Conservation (phyloP, 2,888 invertebrate species). For the Pseudeuparius sepicola region DNA sequence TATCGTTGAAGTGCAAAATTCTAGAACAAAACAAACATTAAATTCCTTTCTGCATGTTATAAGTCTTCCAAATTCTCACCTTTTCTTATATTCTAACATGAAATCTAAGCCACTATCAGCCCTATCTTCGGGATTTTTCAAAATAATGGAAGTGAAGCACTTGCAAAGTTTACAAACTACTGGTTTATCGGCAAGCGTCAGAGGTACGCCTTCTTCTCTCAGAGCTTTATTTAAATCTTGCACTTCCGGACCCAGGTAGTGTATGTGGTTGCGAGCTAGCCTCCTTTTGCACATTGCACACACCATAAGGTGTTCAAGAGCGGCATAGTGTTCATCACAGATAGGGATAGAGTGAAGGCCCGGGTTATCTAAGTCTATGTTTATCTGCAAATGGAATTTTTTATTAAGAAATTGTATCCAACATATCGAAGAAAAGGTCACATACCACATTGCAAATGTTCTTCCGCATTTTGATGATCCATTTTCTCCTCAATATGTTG, state of each 20-base stretch:
- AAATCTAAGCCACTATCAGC: constrained; percentile 43
- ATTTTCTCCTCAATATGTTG: constrained; percentile 60
- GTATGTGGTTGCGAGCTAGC: constrained; percentile 66
- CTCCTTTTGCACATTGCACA: constrained; percentile 70
- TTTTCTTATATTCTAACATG: constrained; percentile 51
- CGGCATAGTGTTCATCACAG: constrained; percentile 59
- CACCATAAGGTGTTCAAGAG: constrained; percentile 61
- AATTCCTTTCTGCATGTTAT: not conserved
- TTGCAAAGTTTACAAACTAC: constrained; percentile 76
- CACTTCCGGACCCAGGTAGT: constrained; percentile 54
- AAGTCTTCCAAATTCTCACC: constrained; percentile 39
- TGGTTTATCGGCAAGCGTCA: constrained; percentile 55
- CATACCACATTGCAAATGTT: constrained; percentile 54
- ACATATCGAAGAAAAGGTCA: constrained; percentile 12
- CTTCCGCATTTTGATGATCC: constrained; percentile 59
- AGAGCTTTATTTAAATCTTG: constrained; percentile 43
- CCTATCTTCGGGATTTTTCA: constrained; percentile 49
- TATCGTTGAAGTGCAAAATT: constrained; percentile 64
- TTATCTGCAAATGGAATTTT: constrained; percentile 38
- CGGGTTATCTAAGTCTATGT: constrained; percentile 49
- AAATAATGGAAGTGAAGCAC: constrained; percentile 62
- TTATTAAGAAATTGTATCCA: constrained; percentile 22
- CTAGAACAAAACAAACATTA: constrained; percentile 38
- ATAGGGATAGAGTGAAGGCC: constrained; percentile 60
- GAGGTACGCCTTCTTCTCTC: constrained; percentile 54